Evolutionary conservation across 2,797 vertebrate genomes (phyloP).

Genomic region (Crenuchus spilurus): DNA sequence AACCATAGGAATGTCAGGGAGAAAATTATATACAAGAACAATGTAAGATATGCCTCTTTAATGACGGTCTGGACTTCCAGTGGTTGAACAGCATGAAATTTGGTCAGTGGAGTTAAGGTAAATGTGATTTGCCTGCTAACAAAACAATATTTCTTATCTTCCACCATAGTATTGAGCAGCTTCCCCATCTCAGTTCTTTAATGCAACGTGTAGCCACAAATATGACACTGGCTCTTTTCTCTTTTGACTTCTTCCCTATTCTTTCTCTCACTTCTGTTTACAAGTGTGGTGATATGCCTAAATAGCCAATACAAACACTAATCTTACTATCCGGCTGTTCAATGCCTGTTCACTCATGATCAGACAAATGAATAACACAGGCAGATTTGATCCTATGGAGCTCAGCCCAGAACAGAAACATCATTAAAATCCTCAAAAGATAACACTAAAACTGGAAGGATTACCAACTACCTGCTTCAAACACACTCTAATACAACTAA

Average conservation of each 20-base stretch:
- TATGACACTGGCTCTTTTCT: not conserved
- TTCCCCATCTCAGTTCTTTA: conserved; percentile 24
- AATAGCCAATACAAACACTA: conserved; percentile 9
- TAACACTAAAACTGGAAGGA: no score
- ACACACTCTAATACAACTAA: not conserved
- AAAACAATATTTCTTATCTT: not conserved
- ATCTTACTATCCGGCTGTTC: not conserved
- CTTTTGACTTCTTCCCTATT: conserved; percentile 19
- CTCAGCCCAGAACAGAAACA: not conserved
- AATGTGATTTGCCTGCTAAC: not conserved
- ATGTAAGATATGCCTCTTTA: no score
- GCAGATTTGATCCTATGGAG: conserved; percentile 23
- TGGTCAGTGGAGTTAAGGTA: not conserved
- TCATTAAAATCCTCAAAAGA: no score
- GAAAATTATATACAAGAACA: no score
- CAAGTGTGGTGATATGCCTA: not conserved
- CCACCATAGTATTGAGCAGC: not conserved
- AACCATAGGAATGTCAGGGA: no score
- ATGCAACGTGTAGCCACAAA: not conserved
- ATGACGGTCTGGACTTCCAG: no score
- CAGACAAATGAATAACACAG: conserved; percentile 12
- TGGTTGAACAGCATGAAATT: no score
- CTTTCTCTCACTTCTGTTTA: conserved; percentile 42
- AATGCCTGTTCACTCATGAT: conserved; percentile 17
- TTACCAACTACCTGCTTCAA: no score